Conservation (phyloP, 2,797 vertebrate genomes). For the Chloroceryle amazona region DNA sequence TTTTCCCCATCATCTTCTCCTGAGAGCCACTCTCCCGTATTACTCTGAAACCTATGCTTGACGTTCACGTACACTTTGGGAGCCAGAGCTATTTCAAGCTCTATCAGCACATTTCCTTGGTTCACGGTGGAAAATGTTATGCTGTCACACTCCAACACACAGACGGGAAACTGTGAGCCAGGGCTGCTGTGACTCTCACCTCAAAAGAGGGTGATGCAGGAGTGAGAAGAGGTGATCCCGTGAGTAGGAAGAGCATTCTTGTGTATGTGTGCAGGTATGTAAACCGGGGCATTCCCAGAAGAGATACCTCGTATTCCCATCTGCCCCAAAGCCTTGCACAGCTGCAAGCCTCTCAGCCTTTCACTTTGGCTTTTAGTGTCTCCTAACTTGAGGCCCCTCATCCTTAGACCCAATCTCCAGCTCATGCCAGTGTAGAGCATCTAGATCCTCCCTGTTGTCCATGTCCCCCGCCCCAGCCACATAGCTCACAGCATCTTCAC, state of each 20-base stretch:
- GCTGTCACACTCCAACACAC: not conserved
- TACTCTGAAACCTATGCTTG: not conserved
- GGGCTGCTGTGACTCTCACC: not conserved
- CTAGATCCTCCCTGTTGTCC: not conserved
- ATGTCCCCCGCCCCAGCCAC: not conserved
- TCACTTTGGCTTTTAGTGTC: not conserved
- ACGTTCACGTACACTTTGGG: not conserved
- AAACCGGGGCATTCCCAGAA: not conserved
- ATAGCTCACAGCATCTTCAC: not conserved
- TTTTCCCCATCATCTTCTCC: not conserved
- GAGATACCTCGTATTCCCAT: not conserved
- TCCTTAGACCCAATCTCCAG: not conserved
- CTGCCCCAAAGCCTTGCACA: not conserved
- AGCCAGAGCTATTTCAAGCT: not conserved
- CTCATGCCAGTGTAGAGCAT: not conserved
- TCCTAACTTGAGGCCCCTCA: not conserved
- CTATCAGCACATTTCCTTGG: not conserved
- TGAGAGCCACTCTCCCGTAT: not conserved
- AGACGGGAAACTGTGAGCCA: not conserved
- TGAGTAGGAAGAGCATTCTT: not conserved
- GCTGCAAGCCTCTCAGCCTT: not conserved
- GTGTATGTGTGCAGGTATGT: not conserved
- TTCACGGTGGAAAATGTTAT: not conserved
- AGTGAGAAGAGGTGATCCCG: not conserved
- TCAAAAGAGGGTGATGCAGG: not conserved